phyloP scores from a whole-genome alignment of 2,797 vertebrate species.

The Yasuhikotakia modesta region DNA sequence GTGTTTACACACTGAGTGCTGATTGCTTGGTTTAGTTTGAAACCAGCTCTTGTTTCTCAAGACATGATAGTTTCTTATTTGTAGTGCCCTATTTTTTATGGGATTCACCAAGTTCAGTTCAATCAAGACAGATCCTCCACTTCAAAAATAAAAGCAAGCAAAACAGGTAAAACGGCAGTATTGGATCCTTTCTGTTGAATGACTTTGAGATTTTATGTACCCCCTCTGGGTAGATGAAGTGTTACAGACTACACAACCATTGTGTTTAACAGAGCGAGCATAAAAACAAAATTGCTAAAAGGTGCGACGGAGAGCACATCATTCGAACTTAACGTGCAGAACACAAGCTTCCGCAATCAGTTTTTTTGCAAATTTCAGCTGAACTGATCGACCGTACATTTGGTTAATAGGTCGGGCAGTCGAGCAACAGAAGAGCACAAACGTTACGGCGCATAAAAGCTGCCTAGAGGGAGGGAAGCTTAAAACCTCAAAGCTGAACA shows the following conservation, averaged over 20 bases:
- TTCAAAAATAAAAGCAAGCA: constrained; percentile 28
- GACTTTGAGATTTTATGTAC: constrained; percentile 51
- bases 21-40: constrained; percentile 1
- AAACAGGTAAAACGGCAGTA: constrained; percentile 30
- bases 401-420: constrained; percentile 58
- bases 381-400: constrained; percentile 47
- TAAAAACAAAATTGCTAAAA: constrained; percentile 49
- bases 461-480: constrained; percentile 43
- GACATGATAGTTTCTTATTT: neutral
- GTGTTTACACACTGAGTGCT: neutral
- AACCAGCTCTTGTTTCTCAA: neutral
- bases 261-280: constrained; percentile 59
- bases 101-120: constrained; percentile 4
- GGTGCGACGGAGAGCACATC: constrained; percentile 32
- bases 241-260: constrained; percentile 53
- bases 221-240: constrained; percentile 54
- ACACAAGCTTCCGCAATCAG: constrained; percentile 41
- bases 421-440: constrained; percentile 37
- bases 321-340: constrained; percentile 46
- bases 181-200: constrained; percentile 35
- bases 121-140: constrained; percentile 28
- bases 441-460: constrained; percentile 54
- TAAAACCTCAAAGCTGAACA: constrained; percentile 47
- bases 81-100: neutral
- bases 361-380: constrained; percentile 39